These are phyloP conservation scores for Antheraea yamamai DNA, from an alignment of 2,888 invertebrate species.

Conservation along the genomic window DNA sequence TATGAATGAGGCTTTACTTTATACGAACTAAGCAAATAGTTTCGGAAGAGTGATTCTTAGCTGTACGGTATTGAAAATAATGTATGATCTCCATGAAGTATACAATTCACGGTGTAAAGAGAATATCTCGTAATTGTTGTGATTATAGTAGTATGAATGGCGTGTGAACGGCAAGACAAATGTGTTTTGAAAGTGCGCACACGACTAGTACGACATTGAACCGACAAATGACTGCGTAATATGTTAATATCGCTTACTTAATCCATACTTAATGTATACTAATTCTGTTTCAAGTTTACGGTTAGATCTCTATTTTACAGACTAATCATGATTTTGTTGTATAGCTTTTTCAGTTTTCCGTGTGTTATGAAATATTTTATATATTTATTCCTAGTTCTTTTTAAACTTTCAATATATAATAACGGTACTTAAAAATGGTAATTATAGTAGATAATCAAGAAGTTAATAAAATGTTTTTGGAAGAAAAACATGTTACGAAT, in stretches of 20 bases:
- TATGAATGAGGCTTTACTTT: background rate
- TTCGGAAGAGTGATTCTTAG: background rate
- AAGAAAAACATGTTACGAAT: too few relatives aligned
- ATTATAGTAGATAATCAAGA: too few relatives aligned
- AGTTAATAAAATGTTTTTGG: too few relatives aligned
- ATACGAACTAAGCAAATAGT: background rate
- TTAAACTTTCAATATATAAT: too few relatives aligned
- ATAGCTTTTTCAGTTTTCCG: background rate
- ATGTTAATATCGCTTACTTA: constrained; percentile 31
- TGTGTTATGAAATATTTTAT: background rate
- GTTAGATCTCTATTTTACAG: constrained; percentile 19
- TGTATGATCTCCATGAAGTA: background rate
- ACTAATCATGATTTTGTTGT: background rate
- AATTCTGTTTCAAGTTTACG: constrained; percentile 34
- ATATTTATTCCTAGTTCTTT: too few relatives aligned
- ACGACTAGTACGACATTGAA: constrained; percentile 47
- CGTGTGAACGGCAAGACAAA: constrained; percentile 34
- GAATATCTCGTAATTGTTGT: background rate
- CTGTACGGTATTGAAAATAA: background rate
- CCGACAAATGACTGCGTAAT: constrained; percentile 29
- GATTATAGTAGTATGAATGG: constrained; percentile 17
- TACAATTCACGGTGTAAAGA: background rate
- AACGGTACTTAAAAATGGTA: too few relatives aligned
- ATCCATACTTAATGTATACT: constrained; percentile 17
- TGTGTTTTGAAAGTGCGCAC: constrained; percentile 39